Conservation (phyloP, 1,140 invertebrate genomes). For the Batillaria attramentaria region DNA sequence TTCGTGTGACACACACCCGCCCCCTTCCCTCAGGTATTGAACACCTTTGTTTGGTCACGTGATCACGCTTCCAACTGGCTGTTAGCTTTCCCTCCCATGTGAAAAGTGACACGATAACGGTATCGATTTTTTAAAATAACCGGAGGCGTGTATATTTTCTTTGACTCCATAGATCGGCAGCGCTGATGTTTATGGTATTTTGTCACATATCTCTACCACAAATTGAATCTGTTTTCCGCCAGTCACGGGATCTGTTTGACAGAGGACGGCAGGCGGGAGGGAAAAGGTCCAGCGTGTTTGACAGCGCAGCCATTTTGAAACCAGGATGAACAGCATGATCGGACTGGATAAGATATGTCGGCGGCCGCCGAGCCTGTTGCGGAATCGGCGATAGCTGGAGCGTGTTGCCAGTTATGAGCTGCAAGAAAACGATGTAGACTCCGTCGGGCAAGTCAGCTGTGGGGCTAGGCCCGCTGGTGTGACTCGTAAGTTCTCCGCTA, state of each 20-base stretch:
- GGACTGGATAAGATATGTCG: conserved; percentile 18
- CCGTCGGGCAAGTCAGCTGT: not conserved
- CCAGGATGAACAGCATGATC: conserved; percentile 18
- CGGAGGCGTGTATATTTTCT: too few relatives aligned
- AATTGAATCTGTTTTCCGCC: too few relatives aligned
- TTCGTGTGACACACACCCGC: too few relatives aligned
- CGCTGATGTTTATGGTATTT: too few relatives aligned
- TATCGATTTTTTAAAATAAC: not conserved
- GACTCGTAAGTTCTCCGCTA: too few relatives aligned
- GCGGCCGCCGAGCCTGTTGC: not conserved
- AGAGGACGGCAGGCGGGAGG: too few relatives aligned
- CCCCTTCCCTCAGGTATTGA: too few relatives aligned
- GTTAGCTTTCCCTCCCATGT: conserved; percentile 26
- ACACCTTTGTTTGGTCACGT: conserved; percentile 41
- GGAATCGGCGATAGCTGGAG: conserved; percentile 3
- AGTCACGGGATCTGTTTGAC: too few relatives aligned
- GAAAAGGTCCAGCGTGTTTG: conserved; percentile 20
- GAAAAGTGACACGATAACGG: not conserved
- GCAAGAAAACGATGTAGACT: conserved; percentile 13
- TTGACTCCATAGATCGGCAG: too few relatives aligned
- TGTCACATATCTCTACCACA: too few relatives aligned
- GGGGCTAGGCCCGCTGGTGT: too few relatives aligned
- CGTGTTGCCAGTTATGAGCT: conserved; percentile 4
- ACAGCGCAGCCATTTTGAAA: conserved; percentile 31
- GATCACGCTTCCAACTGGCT: conserved; percentile 31